phyloP scores from a whole-genome alignment of 1,140 invertebrate genomes.

The Hesperophylax magnus region DNA sequence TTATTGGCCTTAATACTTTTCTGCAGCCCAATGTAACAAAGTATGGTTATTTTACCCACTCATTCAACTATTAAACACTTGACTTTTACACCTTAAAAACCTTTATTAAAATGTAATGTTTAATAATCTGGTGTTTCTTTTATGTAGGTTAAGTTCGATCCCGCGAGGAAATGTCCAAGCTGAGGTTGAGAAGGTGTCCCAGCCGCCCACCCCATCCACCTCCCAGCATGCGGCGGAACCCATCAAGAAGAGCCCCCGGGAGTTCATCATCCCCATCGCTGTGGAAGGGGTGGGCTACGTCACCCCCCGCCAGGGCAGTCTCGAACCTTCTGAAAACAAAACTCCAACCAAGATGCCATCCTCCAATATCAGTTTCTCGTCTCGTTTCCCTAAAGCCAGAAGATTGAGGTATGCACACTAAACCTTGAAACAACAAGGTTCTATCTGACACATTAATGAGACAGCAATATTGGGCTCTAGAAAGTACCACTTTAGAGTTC shows the following conservation, averaged over 20 bases:
- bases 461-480: too few species aligned
- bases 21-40: too few species aligned
- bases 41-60: too few species aligned
- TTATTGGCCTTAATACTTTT: too few species aligned
- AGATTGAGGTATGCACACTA: constrained; percentile 67
- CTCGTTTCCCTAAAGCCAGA: constrained; percentile 61
- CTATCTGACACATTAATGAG: too few species aligned
- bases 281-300: constrained; percentile 90
- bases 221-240: constrained; percentile 74
- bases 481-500: too few species aligned
- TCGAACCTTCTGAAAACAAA: constrained; percentile 76
- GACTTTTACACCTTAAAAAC: not conserved
- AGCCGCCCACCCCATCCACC: constrained; percentile 59
- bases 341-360: constrained; percentile 67
- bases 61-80: too few species aligned
- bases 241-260: constrained; percentile 88
- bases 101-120: not conserved
- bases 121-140: not conserved
- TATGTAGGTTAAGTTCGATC: constrained; percentile 43
- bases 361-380: constrained; percentile 53
- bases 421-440: too few species aligned
- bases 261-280: constrained; percentile 93
- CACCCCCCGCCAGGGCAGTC: constrained; percentile 82
- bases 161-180: constrained; percentile 36
- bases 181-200: constrained; percentile 34